Percentiles rank a stretch among this genome's conserved stretches.
These are phyloP conservation scores for Manacus vitellinus DNA, from an alignment of 2,113 vertebrate species.

Conservation along the genomic window DNA sequence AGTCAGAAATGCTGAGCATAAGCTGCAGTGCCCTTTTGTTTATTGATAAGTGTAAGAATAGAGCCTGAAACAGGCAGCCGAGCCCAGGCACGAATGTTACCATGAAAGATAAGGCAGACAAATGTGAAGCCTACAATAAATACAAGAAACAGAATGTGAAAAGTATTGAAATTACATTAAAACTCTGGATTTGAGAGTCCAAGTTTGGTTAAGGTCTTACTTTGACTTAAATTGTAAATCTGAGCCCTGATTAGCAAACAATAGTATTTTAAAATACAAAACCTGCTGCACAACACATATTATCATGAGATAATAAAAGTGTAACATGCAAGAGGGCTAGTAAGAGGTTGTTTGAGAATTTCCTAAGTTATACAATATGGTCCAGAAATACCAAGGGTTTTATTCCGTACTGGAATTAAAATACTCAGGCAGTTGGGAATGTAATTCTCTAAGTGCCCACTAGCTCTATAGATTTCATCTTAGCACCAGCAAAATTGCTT, in stretches of 20 bases:
- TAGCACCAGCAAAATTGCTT: neutral
- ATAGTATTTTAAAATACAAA: neutral
- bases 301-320: neutral
- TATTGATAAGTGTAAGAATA: constrained; percentile 60
- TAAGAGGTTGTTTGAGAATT: neutral
- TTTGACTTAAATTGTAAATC: neutral
- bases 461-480: neutral
- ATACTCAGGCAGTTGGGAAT: neutral
- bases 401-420: neutral
- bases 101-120: constrained; percentile 34
- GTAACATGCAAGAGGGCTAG: neutral
- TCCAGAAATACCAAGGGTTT: neutral
- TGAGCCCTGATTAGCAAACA: neutral
- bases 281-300: neutral
- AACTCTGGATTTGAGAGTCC: neutral
- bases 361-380: neutral
- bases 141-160: neutral
- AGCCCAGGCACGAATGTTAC: neutral
- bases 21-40: constrained; percentile 56
- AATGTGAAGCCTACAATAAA: neutral
- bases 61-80: constrained; percentile 18
- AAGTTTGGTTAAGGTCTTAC: neutral
- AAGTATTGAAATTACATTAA: neutral
- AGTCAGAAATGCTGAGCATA: constrained; percentile 52
- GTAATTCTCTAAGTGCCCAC: neutral